These are phyloP conservation scores for Ariopsis seemanni DNA, from an alignment of 2,113 vertebrate species.

Conservation along the genomic window DNA sequence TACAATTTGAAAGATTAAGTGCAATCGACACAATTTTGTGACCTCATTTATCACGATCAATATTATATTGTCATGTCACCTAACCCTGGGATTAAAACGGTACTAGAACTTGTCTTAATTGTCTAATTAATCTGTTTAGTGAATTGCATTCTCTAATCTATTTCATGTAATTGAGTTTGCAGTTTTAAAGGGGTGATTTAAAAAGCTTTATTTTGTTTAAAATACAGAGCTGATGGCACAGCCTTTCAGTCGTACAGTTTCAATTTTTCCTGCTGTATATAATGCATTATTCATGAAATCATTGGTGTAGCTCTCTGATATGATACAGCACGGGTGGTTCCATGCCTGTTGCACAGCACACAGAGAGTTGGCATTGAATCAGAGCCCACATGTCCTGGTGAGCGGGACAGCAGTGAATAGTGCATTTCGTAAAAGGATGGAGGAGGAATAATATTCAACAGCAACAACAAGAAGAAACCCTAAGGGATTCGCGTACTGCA, in stretches of 20 bases:
- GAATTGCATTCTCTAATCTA: neutral
- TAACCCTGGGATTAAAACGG: neutral
- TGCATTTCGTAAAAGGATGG: neutral
- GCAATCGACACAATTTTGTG: too few relatives aligned
- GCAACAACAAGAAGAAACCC: neutral
- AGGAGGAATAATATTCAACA: neutral
- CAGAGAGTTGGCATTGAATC: neutral
- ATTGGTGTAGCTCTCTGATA: neutral
- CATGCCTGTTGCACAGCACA: conserved; percentile 1
- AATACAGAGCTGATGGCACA: neutral
- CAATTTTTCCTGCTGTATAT: neutral
- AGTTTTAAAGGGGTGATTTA: neutral
- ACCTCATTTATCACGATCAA: neutral
- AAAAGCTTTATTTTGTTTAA: neutral
- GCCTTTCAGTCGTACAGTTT: neutral
- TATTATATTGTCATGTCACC: neutral
- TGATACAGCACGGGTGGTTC: neutral
- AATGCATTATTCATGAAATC: conserved; percentile 20
- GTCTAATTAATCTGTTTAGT: neutral
- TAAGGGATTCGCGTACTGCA: neutral
- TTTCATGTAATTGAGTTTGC: neutral
- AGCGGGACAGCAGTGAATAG: neutral
- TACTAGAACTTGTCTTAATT: neutral
- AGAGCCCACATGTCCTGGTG: neutral
- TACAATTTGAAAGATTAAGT: neutral